These are phyloP conservation scores for Hephaestus fuliginosus DNA, from an alignment of 2,797 vertebrate genomes.

Conservation along the genomic window DNA sequence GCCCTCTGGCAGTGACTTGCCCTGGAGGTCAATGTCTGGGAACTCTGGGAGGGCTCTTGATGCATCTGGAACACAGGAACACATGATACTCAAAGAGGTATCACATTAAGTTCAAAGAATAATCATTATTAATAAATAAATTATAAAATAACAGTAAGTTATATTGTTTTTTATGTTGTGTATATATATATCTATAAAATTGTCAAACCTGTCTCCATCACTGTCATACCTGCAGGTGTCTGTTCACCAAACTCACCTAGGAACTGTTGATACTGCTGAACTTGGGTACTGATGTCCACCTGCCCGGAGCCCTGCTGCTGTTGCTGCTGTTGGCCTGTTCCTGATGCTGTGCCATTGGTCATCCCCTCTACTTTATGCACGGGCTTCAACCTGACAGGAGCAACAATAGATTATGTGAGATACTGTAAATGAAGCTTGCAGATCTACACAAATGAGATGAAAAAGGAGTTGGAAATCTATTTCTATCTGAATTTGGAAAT, in stretches of 20 bases:
- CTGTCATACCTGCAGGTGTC: neutral
- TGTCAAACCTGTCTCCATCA: neutral
- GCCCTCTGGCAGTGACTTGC: constrained; percentile 91
- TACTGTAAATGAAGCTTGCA: neutral
- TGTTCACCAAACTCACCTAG: constrained; percentile 86
- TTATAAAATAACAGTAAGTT: neutral
- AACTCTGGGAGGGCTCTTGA: constrained; percentile 93
- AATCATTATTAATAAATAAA: neutral
- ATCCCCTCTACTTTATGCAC: constrained; percentile 96
- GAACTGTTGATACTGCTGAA: constrained; percentile 98
- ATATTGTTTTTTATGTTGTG: neutral
- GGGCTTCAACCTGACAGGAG: constrained; percentile 89
- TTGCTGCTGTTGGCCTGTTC: constrained; percentile 88
- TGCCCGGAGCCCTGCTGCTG: constrained; percentile 89
- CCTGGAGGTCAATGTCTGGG: constrained; percentile 92
- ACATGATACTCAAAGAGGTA: constrained; percentile 12
- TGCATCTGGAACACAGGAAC: constrained; percentile 85
- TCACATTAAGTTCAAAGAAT: neutral
- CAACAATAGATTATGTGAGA: neutral
- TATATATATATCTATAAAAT: neutral
- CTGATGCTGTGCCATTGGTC: constrained; percentile 92
- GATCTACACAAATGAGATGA: constrained; percentile 5
- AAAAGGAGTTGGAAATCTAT: no score
- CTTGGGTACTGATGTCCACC: constrained; percentile 95
- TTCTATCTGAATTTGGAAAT: neutral